Base-by-base conservation (phyloP, 2,797 vertebrate species). In the Acanthis flammea region DNA sequence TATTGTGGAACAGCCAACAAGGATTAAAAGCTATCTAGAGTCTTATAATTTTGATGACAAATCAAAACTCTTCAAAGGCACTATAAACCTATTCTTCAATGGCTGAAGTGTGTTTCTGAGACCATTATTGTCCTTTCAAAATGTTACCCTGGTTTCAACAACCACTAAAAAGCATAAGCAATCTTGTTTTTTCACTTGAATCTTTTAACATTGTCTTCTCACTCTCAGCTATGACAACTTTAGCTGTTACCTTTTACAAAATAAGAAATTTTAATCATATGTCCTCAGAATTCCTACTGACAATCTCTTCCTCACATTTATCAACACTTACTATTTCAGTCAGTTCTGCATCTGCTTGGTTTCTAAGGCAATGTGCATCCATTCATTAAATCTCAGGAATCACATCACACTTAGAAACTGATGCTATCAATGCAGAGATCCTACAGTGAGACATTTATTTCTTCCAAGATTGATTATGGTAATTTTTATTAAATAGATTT, bases 401-500 rank as follows among this genome's bases (percentile, higher is more conserved):
- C 66, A 58, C 33, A 54, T 58, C 19, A 27, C 86, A 15, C 91
- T 88, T 83, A 86, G 85, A 88, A 90, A 54, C 62, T 83, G 42
- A 75, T 16, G 12, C 24, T 75, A 72, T 50, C 58, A 67, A 35
- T 41, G 35, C 21, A 86, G n/a, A 77, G 50, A 74, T 74, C 50
- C 30, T 78, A 21, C 62, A 72, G n/a, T 41, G 19, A 88, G 66
- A 47, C 33, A 39, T 85, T 82, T 63, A 63, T 85, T 96, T 95
- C 48, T 89, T 91, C 31, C 45, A 92, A 78, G 71, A 82, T 44
- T 79, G 13, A 87, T 82, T 91, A 74, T 14, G 23, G 17, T 73
- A 76, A 73, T 73, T 92, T 91, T 96, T 86, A 94, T 91, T 74
- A 86, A 47, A 71, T 6, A 80, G 42, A 51, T 65, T 81, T 90